Evolutionary conservation across 2,797 vertebrate genomes (phyloP).

Genomic region (Sebastolobus altivelis): DNA sequence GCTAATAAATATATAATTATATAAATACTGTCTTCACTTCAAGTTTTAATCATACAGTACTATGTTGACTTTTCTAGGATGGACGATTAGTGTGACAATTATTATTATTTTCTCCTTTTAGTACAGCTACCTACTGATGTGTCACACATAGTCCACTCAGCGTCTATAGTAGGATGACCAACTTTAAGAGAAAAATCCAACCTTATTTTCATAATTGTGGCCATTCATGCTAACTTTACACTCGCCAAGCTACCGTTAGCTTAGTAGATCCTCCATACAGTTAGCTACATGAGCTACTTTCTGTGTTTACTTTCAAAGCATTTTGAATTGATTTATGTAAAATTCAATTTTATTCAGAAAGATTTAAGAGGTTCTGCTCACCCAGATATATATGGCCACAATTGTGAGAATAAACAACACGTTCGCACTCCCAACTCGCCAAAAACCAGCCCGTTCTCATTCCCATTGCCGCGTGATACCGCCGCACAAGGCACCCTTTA

Average conservation of each 20-base stretch:
- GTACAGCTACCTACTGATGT: slow-evolving; percentile 18
- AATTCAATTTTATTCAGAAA: background rate
- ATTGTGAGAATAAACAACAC: background rate
- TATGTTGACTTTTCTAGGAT: slow-evolving; percentile 37
- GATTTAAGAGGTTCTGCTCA: background rate
- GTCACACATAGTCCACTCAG: slow-evolving; percentile 10
- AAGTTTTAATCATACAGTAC: slow-evolving; percentile 26
- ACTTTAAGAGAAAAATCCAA: background rate
- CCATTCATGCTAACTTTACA: background rate
- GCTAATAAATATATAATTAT: slow-evolving; percentile 32
- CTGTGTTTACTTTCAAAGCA: background rate
- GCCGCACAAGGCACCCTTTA: too few relatives aligned
- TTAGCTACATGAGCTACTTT: background rate
- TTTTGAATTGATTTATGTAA: background rate
- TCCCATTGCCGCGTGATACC: too few relatives aligned
- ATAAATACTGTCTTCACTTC: slow-evolving; percentile 43
- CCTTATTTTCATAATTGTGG: background rate
- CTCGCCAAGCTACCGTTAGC: background rate
- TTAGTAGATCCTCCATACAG: background rate
- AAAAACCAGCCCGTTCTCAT: too few relatives aligned
- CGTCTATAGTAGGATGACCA: background rate
- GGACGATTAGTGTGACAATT: slow-evolving; percentile 24
- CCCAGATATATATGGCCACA: background rate
- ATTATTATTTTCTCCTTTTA: slow-evolving; percentile 33
- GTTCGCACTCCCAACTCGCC: background rate